These are phyloP conservation scores for Solenodon paradoxus DNA, from an alignment of 2,113 vertebrate species.

Conservation along the genomic window DNA sequence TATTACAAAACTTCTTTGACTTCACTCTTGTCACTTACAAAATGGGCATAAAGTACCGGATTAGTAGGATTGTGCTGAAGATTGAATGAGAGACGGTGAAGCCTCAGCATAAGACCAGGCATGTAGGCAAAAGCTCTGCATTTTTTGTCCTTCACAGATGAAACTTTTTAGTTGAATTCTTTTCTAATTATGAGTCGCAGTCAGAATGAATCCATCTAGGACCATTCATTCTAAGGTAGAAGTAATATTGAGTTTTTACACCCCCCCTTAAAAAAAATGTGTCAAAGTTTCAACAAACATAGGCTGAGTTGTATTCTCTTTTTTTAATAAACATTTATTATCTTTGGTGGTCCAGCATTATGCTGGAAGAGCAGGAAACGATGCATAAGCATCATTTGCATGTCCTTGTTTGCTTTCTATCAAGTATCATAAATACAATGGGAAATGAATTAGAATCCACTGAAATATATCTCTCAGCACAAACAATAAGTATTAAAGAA, in stretches of 20 bases:
- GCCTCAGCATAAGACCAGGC: no score
- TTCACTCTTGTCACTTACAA: background rate
- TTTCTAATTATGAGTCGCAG: background rate
- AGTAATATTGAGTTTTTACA: background rate
- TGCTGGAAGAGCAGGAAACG: background rate
- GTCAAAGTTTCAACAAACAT: background rate
- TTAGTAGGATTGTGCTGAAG: background rate
- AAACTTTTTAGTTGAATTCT: background rate
- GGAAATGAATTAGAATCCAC: background rate
- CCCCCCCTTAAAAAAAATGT: background rate
- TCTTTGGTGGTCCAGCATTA: background rate
- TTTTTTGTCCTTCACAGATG: background rate
- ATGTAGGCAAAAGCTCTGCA: rapidly evolving
- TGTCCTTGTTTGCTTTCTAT: background rate
- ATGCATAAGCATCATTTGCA: background rate
- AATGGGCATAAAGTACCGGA: no score
- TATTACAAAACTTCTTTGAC: background rate
- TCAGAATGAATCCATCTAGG: background rate
- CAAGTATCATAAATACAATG: background rate
- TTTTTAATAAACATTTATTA: background rate
- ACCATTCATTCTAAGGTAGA: background rate
- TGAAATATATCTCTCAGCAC: background rate
- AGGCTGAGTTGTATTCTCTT: background rate
- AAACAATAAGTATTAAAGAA: background rate
- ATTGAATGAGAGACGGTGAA: background rate